These are phyloP conservation scores for Agrochola lychnidis DNA, from an alignment of 2,888 invertebrate species.

Conservation along the genomic window DNA sequence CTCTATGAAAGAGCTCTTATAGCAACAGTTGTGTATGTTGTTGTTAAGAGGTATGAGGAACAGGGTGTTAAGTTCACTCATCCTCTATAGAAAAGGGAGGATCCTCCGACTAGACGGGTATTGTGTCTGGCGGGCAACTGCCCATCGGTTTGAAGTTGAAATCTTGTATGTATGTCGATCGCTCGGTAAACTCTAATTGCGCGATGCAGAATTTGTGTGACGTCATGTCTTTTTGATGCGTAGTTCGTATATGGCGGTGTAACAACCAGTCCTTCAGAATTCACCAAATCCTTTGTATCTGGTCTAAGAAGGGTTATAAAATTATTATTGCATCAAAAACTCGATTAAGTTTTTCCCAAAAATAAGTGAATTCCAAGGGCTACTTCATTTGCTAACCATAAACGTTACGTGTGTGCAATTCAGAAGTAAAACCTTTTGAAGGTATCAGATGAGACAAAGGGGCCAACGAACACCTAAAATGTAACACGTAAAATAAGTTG, in stretches of 20 bases:
- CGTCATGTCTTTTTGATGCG: too few species aligned
- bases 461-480: constrained; percentile 30
- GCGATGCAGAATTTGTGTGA: too few species aligned
- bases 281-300: not conserved
- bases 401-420: constrained; percentile 44
- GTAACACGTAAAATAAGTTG: constrained; percentile 41
- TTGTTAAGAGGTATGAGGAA: too few species aligned
- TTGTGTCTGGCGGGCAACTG: too few species aligned
- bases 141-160: too few species aligned
- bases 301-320: constrained; percentile 4
- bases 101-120: too few species aligned
- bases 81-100: too few species aligned
- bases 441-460: not conserved
- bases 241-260: too few species aligned
- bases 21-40: not conserved
- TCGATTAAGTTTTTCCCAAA: constrained; percentile 12
- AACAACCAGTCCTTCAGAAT: not conserved
- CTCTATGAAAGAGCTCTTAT: not conserved
- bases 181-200: too few species aligned
- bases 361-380: constrained; percentile 16
- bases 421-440: constrained; percentile 26
- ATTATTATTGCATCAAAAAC: constrained; percentile 11
- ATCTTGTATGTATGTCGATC: too few species aligned
- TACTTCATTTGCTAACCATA: constrained; percentile 27
- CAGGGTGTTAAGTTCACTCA: too few species aligned